Conservation (phyloP, 2,888 invertebrate species). For the Hirtodrosophila confusa region DNA sequence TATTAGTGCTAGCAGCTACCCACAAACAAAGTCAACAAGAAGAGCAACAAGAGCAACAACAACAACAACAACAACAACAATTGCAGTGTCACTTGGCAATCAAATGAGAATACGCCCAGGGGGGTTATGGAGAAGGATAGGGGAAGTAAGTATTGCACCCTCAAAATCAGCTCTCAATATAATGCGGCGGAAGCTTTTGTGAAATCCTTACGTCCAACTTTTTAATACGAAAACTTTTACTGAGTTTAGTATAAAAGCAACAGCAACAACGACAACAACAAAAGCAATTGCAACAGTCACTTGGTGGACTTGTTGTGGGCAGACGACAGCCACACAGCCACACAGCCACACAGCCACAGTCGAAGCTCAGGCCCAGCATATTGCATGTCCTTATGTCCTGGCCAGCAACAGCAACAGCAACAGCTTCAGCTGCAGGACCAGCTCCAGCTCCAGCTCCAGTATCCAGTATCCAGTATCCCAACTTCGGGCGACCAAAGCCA, state of each 20-base stretch:
- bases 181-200: conserved; percentile 78
- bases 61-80: conserved; percentile 34
- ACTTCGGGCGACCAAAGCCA: conserved; percentile 62
- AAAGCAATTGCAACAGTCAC: conserved; percentile 78
- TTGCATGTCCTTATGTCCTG: conserved; percentile 54
- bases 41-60: conserved; percentile 31
- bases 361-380: conserved; percentile 38
- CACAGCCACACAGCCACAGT: conserved; percentile 11
- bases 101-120: conserved; percentile 55
- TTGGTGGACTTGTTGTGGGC: conserved; percentile 78
- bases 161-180: conserved; percentile 78
- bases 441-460: conserved; percentile 14
- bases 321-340: conserved; percentile 52
- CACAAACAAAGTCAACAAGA: conserved; percentile 5
- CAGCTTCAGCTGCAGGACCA: conserved; percentile 5
- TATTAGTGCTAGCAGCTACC: conserved; percentile 50
- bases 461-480: conserved; percentile 22
- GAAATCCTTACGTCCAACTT: conserved; percentile 79
- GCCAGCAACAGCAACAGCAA: conserved; percentile 10
- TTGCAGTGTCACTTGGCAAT: conserved; percentile 72
- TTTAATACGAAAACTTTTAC: conserved; percentile 79
- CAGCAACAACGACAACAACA: conserved; percentile 50
- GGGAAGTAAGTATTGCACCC: conserved; percentile 36
- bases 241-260: conserved; percentile 69
- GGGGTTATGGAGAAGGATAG: neutral